A percentile compares a stretch with the other conserved stretches of the same genome.
phyloP scores from a whole-genome alignment of 2,888 invertebrate species.

The Amaurobius ferox region DNA sequence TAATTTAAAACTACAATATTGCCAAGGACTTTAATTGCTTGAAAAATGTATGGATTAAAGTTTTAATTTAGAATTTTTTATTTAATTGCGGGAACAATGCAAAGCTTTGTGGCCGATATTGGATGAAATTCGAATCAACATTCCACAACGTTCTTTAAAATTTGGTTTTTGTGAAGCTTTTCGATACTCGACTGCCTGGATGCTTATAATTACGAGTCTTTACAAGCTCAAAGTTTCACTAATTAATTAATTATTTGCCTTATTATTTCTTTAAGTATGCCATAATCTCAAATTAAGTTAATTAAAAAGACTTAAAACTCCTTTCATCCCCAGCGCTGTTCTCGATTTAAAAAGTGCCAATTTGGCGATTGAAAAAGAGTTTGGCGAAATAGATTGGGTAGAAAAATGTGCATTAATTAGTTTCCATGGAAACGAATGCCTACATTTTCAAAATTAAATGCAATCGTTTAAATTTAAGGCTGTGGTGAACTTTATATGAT shows the following conservation, averaged over 20 bases:
- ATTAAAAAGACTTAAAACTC: conserved; percentile 14
- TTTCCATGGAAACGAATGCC: neutral
- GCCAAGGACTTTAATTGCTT: no score
- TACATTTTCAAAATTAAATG: neutral
- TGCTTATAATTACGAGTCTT: conserved; percentile 1
- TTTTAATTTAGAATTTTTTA: neutral
- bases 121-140: neutral
- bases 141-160: neutral
- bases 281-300: conserved; percentile 18
- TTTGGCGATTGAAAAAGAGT: conserved; percentile 3
- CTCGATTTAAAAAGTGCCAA: conserved; percentile 2
- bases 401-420: conserved; percentile 1
- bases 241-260: conserved; percentile 18
- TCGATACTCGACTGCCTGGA: neutral
- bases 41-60: no score
- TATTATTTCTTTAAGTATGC: conserved; percentile 18
- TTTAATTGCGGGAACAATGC: neutral
- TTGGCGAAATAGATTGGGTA: conserved; percentile 2
- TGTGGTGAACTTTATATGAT: neutral
- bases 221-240: neutral
- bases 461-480: neutral
- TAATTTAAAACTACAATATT: no score
- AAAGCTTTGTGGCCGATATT: neutral
- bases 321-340: neutral
- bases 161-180: neutral